Evolutionary conservation across 53 echinoderm and acorn worm species (phyloP), one percentile per base, ranked within the genome.

Genomic region (Luidia sarsii): DNA sequence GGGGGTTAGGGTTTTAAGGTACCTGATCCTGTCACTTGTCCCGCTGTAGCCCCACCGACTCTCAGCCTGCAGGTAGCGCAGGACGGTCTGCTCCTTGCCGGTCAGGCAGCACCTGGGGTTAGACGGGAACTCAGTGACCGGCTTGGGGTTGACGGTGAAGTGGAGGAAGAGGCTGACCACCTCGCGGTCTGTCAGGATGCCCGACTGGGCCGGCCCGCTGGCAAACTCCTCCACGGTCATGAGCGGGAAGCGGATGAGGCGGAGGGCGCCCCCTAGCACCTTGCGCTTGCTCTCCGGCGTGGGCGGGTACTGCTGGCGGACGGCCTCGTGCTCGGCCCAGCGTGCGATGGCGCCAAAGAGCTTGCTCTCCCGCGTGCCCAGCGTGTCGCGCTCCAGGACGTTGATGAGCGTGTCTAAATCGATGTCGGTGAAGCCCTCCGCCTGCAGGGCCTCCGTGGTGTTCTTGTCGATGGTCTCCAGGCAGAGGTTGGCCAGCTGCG

Each of bases 141-240:
- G 99, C 33, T 99, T 97, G 15, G 94, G 99, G 51, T 99, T 99
- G 50, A 99, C 94, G 20, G 99, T 99, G 49, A 99, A 99, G 70
- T 99, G 99, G 31, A 99, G 85, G 67, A 99, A 99, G n/a, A 99
- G 83, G 71, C 90, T 99, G 65, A 99, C 99, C 50, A 99, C 99
- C 77, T 99, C 99, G 34, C 89, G 71, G 35, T 99, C 99, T 14
- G 91, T 91, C 43, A 99, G 85, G 31, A 99, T 87, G 16, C 99
- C 99, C 0, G 94, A 99, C 67, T 99, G 94, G 11, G 94, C 99
- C 9, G 97, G 91, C 28, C 88, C 84, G 52, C 89, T 91, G 7
- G 99, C 99, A 94, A 94, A 99, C 68, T 99, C 99, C 77, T 99
- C 99, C 11, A 99, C 94, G 5, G 99, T 91, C 99, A 99, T 94